Evolutionary conservation across 2,888 invertebrate genomes (phyloP), one percentile per base, ranked within the genome.

Genomic region (Temnothorax rugatulus): DNA sequence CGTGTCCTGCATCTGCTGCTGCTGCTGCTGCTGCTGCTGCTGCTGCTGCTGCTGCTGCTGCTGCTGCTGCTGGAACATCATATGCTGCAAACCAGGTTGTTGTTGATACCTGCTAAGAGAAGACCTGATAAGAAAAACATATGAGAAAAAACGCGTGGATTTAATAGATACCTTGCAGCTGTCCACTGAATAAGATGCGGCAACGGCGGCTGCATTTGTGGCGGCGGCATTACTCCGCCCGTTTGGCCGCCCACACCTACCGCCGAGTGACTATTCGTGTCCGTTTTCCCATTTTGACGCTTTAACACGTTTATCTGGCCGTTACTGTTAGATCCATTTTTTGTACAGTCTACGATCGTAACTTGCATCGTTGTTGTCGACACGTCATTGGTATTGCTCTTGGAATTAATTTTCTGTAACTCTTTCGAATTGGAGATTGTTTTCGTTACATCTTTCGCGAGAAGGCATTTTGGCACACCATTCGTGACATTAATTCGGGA

Each of bases 151-250:
- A 15, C 0, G 3, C 8, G n/a, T 21, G 0, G 25, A 54, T 50
- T 18, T 57, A 61, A 29, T 41, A 64, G 15, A 69, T 88, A 94
- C 94, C 93, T 94, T 41, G 93, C 93, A 4, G 93, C 93, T 4
- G 93, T 94, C 95, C 95, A 95, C 83, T 95, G 93, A 71, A 95
- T 94, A 34, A 95, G 93, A 89, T 95, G 95, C 15, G 95, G 95
- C 93, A 93, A 95, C 93, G 90, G 95, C 66, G 96, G 94, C 87
- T 96, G 96, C 94, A 96, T 95, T 87, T 95, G 96, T 8, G 96
- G 96, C 4, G 96, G 96, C 21, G 96, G 96, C 96, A 96, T 96
- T 2, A 95, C 95, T 4, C 93, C 92, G 18, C 93, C 90, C 74
- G 95, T 94, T 88, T 95, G 95, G 76, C 95, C 95, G 13, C 95